A percentile compares a stretch with the other conserved stretches of the same genome.
These are phyloP conservation scores for Trichonephila inaurata DNA, from an alignment of 1,140 invertebrate species.

Conservation along the genomic window DNA sequence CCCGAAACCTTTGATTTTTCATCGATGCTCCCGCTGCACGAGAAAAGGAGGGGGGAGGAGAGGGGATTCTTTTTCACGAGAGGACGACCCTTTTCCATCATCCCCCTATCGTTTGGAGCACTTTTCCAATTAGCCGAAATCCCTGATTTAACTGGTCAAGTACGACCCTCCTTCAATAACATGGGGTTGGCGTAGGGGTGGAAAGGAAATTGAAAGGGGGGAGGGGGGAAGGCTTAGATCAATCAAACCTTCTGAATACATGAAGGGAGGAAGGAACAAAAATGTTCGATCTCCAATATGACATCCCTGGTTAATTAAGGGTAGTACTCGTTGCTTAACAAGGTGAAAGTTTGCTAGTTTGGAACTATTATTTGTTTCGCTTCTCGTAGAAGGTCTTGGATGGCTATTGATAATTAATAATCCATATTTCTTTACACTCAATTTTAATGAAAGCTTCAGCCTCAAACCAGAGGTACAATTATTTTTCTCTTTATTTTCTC, in stretches of 20 bases:
- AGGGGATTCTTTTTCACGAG: not conserved
- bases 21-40: conserved; percentile 46
- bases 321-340: conserved; percentile 54
- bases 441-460: conserved; percentile 33
- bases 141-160: conserved; percentile 64
- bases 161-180: conserved; percentile 44
- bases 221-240: conserved; percentile 12
- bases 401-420: conserved; percentile 66
- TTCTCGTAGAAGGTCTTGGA: not conserved
- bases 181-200: not conserved
- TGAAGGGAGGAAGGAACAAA: conserved; percentile 33
- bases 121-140: conserved; percentile 67
- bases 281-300: conserved; percentile 68
- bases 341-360: conserved; percentile 65
- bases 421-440: conserved; percentile 54
- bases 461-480: conserved; percentile 20
- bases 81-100: conserved; percentile 54
- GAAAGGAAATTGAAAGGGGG: not conserved
- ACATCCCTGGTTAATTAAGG: conserved; percentile 66
- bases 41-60: not conserved
- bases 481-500: not conserved
- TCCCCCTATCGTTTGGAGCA: conserved; percentile 51
- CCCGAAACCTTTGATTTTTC: conserved; percentile 59
- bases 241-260: conserved; percentile 56
- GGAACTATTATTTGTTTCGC: conserved; percentile 57